phyloP scores from a whole-genome alignment of 1,140 invertebrate species.

The Oedothorax gibbosus region DNA sequence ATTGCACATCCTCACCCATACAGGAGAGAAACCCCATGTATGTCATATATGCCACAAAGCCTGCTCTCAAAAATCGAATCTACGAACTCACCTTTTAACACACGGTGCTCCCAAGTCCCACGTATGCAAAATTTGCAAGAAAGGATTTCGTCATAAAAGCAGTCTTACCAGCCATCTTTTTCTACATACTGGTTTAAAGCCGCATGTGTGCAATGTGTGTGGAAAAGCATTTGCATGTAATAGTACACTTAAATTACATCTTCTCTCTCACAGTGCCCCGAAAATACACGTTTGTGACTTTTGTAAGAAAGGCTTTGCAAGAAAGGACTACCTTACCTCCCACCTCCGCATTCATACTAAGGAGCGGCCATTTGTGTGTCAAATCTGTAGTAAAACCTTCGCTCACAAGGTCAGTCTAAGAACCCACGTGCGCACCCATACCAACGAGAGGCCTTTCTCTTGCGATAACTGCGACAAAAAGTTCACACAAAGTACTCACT shows the following conservation, averaged over 20 bases:
- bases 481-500: not conserved
- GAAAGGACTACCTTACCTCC: not conserved
- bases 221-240: constrained; percentile 70
- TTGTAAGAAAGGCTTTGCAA: not conserved
- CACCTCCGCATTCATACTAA: not conserved
- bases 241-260: constrained; percentile 81
- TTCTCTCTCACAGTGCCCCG: constrained; percentile 83
- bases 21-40: constrained; percentile 68
- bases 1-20: constrained; percentile 80
- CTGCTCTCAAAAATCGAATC: constrained; percentile 79
- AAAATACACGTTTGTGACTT: not conserved
- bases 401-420: not conserved
- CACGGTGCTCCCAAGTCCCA: constrained; percentile 11
- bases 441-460: not conserved
- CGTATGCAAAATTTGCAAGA: too few relatives aligned
- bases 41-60: constrained; percentile 76
- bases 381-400: not conserved
- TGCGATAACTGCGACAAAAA: not conserved
- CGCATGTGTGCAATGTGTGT: not conserved
- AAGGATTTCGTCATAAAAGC: too few relatives aligned
- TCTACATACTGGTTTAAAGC: too few relatives aligned
- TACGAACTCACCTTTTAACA: constrained; percentile 71
- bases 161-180: too few relatives aligned
- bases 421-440: not conserved
- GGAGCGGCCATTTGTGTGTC: not conserved